Evolutionary conservation across 2,888 invertebrate genomes (phyloP), one percentile per base, ranked within the genome.

Genomic region (Minunthozetes semirufus): DNA sequence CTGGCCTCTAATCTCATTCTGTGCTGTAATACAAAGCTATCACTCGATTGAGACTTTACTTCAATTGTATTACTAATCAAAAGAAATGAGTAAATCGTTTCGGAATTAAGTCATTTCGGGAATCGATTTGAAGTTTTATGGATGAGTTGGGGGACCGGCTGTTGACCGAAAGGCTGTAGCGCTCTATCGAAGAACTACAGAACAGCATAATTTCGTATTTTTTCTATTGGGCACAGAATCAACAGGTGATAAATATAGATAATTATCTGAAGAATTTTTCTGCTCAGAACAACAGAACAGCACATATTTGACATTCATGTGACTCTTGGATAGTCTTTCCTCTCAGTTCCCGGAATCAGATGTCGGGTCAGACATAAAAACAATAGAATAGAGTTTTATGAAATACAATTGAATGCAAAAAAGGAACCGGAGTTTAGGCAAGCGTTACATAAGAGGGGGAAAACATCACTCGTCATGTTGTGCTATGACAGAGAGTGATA

Each of bases 341-440:
- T n/a, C 53, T 53, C 53, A 9, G n/a, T 50, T 25, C 61, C 61
- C 61, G 61, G 61, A 61, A 61, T 61, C 17, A 29, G 61, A 61
- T 61, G 61, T 61, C 61, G 61, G 61, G 61, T 25, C 61, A 61
- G 22, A 56, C 5, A 4, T 6, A 27, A 27, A n/a, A 19, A 61
- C 9, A 61, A 25, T n/a, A 61, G 9, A 29, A 27, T 17, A 61
- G 13, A 29, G 11, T 8, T 29, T 25, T 29, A n/a, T 25, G n/a
- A 53, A 11, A n/a, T 1, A 53, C 33, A 33, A 33, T 33, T 33
- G 19, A 19, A 53, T 4, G 19, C 8, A 6, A 53, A 53, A 53
- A 53, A 53, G n/a, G 53, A 19, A 15, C 17, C 19, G 19, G n/a
- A n/a, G 61, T 61, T 61, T 25, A 61, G 27, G 27, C 29, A 61